Base-by-base conservation (phyloP, 2,797 vertebrate genomes). In the Carduelis carduelis region DNA sequence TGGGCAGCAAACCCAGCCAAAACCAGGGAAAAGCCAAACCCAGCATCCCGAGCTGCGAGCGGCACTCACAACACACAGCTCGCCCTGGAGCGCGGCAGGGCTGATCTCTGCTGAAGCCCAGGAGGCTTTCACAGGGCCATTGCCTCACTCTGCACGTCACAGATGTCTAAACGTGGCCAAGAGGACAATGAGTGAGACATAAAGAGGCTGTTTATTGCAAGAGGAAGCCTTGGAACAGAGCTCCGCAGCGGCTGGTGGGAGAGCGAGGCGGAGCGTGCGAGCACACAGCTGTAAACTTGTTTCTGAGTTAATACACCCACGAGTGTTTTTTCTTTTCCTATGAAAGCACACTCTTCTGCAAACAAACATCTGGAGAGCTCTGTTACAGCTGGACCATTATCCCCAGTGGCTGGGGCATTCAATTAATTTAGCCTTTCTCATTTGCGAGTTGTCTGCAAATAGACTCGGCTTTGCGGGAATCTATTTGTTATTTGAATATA, bases 291-390 rank as follows among this genome's bases (percentile, higher is more conserved):
- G 90, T 89, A 96, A 96, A 91, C 70, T 83, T 86, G 60, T 69
- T 89, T 44, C 92, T 41, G 68, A 91, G 93, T 95, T 96, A 96
- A 93, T 87, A 85, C 55, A 80, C 95, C 84, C 95, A 94, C 43
- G 71, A 96, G 95, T 95, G 92, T 82, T 92, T 96, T 96, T 96
- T 82, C 85, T 53, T 68, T 69, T 89, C 43, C 82, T 93, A 11
- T 44, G 65, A 89, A 96, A 93, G 89, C 84, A 64, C 39, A 37
- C 61, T 87, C 53, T 65, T 92, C 79, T 94, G 71, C 87, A 95
- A 85, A 71, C 78, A 93, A 96, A 97, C 95, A 97, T 96, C 96
- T 97, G 96, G 95, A 96, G 87, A 91, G 80, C 64, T 63, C 69
- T 34, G n/a, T 74, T 97, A 94, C 95, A 96, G 95, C 95, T 97